Percentiles rank a stretch among this genome's conserved stretches.
phyloP scores from a whole-genome alignment of 2,797 vertebrate species.

The Lepilemur ruficaudatus region DNA sequence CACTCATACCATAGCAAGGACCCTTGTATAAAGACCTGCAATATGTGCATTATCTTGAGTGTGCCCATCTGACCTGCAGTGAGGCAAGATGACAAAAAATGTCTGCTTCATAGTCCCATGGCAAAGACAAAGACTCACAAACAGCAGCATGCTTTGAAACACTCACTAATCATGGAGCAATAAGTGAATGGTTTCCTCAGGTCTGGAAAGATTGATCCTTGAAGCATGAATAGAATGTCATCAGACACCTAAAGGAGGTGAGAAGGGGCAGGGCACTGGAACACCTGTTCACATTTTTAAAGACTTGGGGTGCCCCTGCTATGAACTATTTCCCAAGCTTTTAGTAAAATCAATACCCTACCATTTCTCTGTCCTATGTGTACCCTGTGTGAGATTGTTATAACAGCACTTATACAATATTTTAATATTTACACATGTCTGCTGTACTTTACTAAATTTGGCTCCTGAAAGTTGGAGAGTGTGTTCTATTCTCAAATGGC shows the following conservation, averaged over 20 bases:
- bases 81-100: not conserved
- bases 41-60: not conserved
- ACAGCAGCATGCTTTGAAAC: not conserved
- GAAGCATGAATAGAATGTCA: not conserved
- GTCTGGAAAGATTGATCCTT: not conserved
- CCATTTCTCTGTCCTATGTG: not conserved
- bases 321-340: not conserved
- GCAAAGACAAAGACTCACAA: not conserved
- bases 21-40: not conserved
- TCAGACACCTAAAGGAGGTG: not conserved
- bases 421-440: not conserved
- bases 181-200: not conserved
- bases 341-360: not conserved
- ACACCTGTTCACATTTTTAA: not conserved
- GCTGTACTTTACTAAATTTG: not conserved
- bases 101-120: not conserved
- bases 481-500: constrained; percentile 19
- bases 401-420: not conserved
- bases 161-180: not conserved
- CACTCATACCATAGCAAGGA: not conserved
- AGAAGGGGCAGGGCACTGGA: not conserved
- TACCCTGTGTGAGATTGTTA: not conserved
- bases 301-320: not conserved
- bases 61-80: not conserved
- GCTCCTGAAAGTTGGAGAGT: not conserved